A percentile compares a stretch with the other conserved stretches of the same genome.
phyloP scores from a whole-genome alignment of 2,113 vertebrate species.

The Urocynchramus pylzowi region DNA sequence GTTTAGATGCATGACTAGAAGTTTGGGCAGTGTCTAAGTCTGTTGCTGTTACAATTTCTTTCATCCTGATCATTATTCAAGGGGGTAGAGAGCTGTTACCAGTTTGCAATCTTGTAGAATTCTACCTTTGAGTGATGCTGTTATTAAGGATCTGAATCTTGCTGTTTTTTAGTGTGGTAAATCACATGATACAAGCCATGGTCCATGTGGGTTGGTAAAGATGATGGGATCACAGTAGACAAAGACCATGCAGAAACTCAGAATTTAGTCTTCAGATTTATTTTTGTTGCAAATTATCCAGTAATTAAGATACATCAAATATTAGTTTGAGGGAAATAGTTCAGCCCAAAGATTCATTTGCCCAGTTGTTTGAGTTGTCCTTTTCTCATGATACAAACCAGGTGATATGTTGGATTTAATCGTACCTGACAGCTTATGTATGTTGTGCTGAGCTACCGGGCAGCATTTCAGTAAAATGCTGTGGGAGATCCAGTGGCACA shows the following conservation, averaged over 20 bases:
- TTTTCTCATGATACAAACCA: background rate
- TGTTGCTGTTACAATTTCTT: background rate
- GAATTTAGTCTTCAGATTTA: background rate
- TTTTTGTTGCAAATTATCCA: background rate
- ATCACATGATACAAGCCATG: background rate
- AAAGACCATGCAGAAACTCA: background rate
- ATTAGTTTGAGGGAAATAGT: background rate
- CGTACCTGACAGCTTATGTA: background rate
- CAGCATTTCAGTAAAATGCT: background rate
- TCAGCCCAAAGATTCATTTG: background rate
- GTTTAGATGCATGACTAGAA: background rate
- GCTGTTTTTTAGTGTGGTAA: background rate
- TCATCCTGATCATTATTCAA: background rate
- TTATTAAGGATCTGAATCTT: background rate
- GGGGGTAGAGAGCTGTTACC: background rate
- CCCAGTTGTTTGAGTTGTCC: background rate
- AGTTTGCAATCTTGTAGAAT: background rate
- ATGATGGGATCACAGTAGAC: background rate
- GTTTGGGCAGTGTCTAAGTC: background rate
- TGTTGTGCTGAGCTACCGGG: background rate
- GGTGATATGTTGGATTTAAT: background rate
- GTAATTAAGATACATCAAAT: background rate
- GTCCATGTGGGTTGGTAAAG: background rate
- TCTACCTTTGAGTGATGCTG: background rate
- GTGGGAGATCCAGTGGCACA: background rate